Evolutionary conservation across 2,113 vertebrate species (phyloP).

Genomic region (Caretta caretta): DNA sequence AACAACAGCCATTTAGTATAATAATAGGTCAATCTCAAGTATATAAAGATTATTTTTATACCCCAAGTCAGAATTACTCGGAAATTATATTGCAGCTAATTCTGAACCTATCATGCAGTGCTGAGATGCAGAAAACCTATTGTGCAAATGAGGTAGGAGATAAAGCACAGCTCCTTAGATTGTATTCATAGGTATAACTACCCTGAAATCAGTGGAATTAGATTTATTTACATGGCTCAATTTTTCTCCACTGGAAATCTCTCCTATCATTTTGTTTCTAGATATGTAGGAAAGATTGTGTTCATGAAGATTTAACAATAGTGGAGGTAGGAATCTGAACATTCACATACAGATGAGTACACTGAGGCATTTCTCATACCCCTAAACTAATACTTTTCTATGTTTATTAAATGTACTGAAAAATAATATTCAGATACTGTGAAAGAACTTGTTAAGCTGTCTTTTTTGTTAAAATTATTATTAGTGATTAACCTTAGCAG

Average conservation of each 20-base stretch:
- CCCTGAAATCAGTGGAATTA: not conserved
- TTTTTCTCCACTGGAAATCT: not conserved
- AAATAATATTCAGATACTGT: not conserved
- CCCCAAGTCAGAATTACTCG: not conserved
- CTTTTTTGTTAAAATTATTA: not conserved
- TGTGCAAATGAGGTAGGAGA: not conserved
- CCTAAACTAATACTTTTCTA: not conserved
- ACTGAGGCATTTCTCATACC: not conserved
- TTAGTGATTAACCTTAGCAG: not conserved
- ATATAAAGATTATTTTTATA: not conserved
- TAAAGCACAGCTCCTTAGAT: not conserved
- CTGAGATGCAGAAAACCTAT: not conserved
- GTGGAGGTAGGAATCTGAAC: not conserved
- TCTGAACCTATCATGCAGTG: not conserved
- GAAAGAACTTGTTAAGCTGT: not conserved
- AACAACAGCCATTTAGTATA: not conserved
- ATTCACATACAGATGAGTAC: not conserved
- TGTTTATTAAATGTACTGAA: not conserved
- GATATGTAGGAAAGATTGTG: not conserved
- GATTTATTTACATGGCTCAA: not conserved
- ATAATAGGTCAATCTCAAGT: accelerated
- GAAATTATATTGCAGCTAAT: not conserved
- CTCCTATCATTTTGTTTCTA: not conserved
- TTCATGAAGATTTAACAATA: not conserved
- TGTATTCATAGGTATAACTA: not conserved